Base-by-base conservation (phyloP, 2,113 vertebrate genomes). In the Dasypus novemcinctus region DNA sequence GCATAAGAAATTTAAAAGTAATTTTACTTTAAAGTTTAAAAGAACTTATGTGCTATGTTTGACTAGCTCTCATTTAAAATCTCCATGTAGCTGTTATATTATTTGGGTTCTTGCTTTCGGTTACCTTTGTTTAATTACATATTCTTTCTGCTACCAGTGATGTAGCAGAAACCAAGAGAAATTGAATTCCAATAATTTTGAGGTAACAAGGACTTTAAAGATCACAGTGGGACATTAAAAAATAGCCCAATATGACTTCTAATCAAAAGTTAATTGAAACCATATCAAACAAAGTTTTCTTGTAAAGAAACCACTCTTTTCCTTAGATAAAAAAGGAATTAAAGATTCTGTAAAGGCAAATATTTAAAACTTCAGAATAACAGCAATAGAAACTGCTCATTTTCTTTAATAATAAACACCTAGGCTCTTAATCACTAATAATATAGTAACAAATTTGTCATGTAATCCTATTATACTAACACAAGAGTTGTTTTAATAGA, bases 211-310 rank as follows among this genome's bases (percentile, higher is more conserved):
- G 33, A 76, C 31, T 81, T 66, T 8, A 82, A 27, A 94, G 83
- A 88, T 92, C 61, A 84, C 8, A 49, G 0, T 57, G 57, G 49
- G 61, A 36, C 52, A 83, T n/a, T 93, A 94, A 14, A 87, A 95
- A 96, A 71, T 74, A 93, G 20, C 54, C 36, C 54, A 92, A 2
- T 83, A 57, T 75, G 78, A 90, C 31, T 92, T 90, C 31, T 90
- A 41, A 90, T 72, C n/a, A 38, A 81, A 84, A 92, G 23, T 54
- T 95, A 20, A 71, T n/a, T 7, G 7, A 87, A n/a, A 38, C 9
- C 49, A 91, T 87, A 17, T 71, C 38, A 7, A 63, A 92, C 27
- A 82, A 64, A 81, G 83, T 93, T 59, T 87, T 94, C 69, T 90
- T 93, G 13, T 57, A 66, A 89, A 93, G 41, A 82, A 86, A 90